Evolutionary conservation across 35 echinoderm and acorn worm species (phyloP).

Genomic region (Apostichopus californicus): DNA sequence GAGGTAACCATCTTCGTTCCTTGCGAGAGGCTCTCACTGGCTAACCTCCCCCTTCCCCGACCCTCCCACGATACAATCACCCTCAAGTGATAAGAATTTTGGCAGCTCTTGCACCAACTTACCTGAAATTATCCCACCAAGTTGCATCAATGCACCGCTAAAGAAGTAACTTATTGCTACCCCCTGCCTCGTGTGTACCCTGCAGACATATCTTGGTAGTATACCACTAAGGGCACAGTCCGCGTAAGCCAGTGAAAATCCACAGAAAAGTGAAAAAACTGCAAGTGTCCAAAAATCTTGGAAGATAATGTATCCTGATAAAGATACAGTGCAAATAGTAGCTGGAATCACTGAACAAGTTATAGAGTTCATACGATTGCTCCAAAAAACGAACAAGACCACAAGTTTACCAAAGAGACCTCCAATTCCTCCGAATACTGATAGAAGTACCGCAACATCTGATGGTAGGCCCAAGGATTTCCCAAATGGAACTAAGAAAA

Average conservation of each 20-base stretch:
- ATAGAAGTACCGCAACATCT: background rate
- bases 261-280: conserved; percentile 15
- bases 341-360: background rate
- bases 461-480: background rate
- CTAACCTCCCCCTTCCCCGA: no score
- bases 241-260: conserved; percentile 6
- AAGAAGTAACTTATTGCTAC: conserved; percentile 10
- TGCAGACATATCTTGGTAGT: conserved; percentile 6
- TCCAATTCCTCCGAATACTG: background rate
- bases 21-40: no score
- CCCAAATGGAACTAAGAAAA: conserved; percentile 19
- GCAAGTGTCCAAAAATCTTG: background rate
- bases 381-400: conserved; percentile 6
- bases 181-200: background rate
- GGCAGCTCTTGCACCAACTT: no score
- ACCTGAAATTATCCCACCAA: conserved; percentile 10
- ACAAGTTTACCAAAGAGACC: background rate
- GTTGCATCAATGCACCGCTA: conserved; percentile 9
- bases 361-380: conserved; percentile 3
- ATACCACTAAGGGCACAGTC: background rate
- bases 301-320: background rate
- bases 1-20: no score
- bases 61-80: no score
- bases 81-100: no score
- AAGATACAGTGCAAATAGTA: background rate